phyloP scores from a whole-genome alignment of 2,113 vertebrate species.

The Cyanoderma ruficeps region DNA sequence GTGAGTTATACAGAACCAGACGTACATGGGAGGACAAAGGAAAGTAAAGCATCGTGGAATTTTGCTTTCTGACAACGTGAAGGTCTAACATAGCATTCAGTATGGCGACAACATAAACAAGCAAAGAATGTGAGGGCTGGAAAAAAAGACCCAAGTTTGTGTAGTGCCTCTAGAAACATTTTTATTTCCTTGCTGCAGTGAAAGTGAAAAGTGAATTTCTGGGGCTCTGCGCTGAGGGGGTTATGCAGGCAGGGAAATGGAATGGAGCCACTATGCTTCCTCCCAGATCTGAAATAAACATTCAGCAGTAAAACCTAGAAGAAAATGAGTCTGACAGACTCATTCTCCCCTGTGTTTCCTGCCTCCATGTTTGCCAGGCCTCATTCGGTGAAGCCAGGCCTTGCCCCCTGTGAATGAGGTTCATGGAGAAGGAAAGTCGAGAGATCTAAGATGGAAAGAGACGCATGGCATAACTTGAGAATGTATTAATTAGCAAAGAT shows the following conservation, averaged over 20 bases:
- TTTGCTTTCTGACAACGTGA: not conserved
- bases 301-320: slow-evolving; percentile 72
- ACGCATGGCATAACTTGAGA: not conserved
- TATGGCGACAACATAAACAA: not conserved
- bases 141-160: not conserved
- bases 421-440: not conserved
- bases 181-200: not conserved
- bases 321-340: slow-evolving; percentile 81
- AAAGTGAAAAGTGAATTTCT: not conserved
- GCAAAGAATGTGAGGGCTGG: not conserved
- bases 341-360: slow-evolving; percentile 73
- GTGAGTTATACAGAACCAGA: not conserved
- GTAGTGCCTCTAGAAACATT: not conserved
- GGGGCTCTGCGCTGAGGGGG: not conserved
- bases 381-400: slow-evolving; percentile 58
- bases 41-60: not conserved
- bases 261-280: slow-evolving; percentile 73
- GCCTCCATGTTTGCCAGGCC: slow-evolving; percentile 71
- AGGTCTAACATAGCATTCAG: not conserved
- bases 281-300: slow-evolving; percentile 79
- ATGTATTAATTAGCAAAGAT: slow-evolving; percentile 36
- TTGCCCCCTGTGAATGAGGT: slow-evolving; percentile 61
- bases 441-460: not conserved
- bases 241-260: slow-evolving; percentile 71
- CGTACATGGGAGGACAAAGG: rapidly evolving